phyloP scores from a whole-genome alignment of 2,113 vertebrate genomes.

The Ceyx cyanopectus region DNA sequence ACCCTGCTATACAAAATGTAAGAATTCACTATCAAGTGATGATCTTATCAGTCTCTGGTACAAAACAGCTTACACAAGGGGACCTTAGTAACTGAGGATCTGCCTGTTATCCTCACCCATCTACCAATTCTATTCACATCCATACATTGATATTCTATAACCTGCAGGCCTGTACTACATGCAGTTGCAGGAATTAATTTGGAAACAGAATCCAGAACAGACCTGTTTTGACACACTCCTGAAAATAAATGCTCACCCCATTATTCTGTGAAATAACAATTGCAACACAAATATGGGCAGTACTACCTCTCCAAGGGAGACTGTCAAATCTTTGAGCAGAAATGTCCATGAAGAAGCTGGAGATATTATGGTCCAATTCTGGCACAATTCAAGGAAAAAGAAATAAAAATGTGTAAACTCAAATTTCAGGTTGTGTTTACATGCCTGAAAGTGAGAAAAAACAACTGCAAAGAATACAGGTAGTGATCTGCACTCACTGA shows the following conservation, averaged over 20 bases:
- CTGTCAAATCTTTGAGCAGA: background rate
- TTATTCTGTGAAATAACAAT: background rate
- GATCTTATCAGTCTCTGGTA: background rate
- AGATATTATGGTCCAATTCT: background rate
- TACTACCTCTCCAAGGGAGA: background rate
- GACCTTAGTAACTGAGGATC: background rate
- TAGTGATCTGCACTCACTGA: background rate
- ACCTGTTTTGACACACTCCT: background rate
- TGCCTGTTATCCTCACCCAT: background rate
- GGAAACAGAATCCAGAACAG: background rate
- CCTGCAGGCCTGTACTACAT: background rate
- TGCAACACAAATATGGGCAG: background rate
- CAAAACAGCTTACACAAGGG: background rate
- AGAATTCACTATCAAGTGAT: background rate
- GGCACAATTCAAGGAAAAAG: background rate
- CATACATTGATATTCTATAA: background rate
- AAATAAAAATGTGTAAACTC: background rate
- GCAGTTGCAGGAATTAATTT: background rate
- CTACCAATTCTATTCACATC: background rate
- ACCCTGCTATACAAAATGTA: background rate
- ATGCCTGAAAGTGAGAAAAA: background rate
- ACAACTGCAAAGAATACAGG: background rate
- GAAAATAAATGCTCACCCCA: background rate
- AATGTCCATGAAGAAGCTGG: background rate
- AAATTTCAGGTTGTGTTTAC: background rate